These are phyloP conservation scores for Dreissena rostriformis DNA, from an alignment of 1,140 invertebrate species.

Conservation along the genomic window DNA sequence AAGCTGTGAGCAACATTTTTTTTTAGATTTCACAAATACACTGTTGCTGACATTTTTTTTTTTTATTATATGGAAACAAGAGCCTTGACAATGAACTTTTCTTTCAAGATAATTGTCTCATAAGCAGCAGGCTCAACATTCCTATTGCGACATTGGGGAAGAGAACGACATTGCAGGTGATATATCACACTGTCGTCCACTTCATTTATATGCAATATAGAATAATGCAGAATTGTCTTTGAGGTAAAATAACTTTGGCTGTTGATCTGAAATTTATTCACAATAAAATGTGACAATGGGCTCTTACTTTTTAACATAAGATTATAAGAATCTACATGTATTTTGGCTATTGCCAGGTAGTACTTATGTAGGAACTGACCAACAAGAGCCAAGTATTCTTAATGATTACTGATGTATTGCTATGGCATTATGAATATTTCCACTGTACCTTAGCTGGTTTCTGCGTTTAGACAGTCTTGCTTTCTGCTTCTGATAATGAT, in stretches of 20 bases:
- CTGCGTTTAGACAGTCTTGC: slow-evolving; percentile 67
- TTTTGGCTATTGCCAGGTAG: too few species aligned
- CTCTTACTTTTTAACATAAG: too few species aligned
- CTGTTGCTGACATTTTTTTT: background rate
- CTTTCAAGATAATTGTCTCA: background rate
- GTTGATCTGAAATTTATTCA: too few species aligned
- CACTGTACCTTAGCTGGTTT: slow-evolving; percentile 69
- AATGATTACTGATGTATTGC: background rate
- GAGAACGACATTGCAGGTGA: background rate
- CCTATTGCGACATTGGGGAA: background rate
- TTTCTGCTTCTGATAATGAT: slow-evolving; percentile 66
- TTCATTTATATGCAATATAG: too few species aligned
- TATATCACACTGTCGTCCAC: background rate
- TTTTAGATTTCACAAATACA: background rate
- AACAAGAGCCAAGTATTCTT: background rate
- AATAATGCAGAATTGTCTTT: too few species aligned
- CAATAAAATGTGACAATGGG: too few species aligned
- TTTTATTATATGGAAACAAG: background rate
- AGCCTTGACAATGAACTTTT: slow-evolving; percentile 2
- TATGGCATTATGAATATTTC: background rate
- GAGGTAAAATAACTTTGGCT: too few species aligned
- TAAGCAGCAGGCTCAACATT: background rate
- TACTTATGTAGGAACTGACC: too few species aligned
- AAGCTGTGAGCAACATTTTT: too few species aligned
- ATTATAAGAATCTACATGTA: too few species aligned